phyloP scores from a whole-genome alignment of 2,888 invertebrate genomes.

The Aelia acuminata region DNA sequence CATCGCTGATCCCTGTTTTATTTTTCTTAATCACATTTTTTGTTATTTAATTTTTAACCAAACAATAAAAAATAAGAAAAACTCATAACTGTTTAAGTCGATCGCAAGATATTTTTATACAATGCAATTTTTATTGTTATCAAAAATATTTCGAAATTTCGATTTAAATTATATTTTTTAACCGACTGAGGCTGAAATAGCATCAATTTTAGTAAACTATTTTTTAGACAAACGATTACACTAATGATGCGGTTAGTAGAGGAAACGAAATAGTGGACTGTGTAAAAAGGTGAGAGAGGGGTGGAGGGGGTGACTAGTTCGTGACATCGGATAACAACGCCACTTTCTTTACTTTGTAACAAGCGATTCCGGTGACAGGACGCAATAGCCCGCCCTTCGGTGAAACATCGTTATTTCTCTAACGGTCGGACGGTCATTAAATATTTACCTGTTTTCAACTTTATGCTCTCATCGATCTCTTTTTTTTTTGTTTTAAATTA shows the following conservation, averaged over 20 bases:
- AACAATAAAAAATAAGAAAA: too few relatives aligned
- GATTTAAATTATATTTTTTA: too few relatives aligned
- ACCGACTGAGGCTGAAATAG: too few relatives aligned
- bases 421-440: not conserved
- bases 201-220: too few relatives aligned
- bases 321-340: constrained; percentile 38
- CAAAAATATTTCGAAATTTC: too few relatives aligned
- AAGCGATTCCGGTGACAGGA: not conserved
- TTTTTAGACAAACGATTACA: too few relatives aligned
- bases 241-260: not conserved
- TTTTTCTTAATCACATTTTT: too few relatives aligned
- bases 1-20: too few relatives aligned
- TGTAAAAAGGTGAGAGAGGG: not conserved
- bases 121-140: too few relatives aligned
- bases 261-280: not conserved
- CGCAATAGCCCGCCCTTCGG: not conserved
- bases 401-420: not conserved
- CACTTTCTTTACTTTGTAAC: constrained; percentile 1
- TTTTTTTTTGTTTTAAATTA: not conserved
- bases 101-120: too few relatives aligned
- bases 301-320: not conserved
- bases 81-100: too few relatives aligned
- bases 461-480: not conserved
- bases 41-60: too few relatives aligned
- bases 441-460: not conserved